A percentile compares a stretch with the other conserved stretches of the same genome.
phyloP scores from a whole-genome alignment of 2,113 vertebrate genomes.

The Pterocles burchelli region DNA sequence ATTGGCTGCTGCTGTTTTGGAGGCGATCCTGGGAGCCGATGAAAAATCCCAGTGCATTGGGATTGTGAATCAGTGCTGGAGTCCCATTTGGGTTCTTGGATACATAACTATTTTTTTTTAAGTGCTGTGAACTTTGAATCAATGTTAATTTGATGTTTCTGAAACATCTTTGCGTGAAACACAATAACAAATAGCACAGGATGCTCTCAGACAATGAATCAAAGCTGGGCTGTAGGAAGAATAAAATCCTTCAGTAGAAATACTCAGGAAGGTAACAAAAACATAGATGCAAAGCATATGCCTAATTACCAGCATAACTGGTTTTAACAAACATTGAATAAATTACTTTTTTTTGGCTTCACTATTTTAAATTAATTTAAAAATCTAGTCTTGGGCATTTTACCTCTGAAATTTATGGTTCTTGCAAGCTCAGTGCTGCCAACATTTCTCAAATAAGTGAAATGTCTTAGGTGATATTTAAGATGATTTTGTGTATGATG shows the following conservation, averaged over 20 bases:
- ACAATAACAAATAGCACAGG: neutral
- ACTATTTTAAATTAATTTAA: neutral
- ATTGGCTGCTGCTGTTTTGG: neutral
- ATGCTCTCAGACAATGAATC: neutral
- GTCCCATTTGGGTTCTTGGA: neutral
- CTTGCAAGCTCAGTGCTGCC: neutral
- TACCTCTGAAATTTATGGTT: neutral
- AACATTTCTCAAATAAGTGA: neutral
- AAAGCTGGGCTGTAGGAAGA: neutral
- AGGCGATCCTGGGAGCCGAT: neutral
- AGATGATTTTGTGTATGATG: neutral
- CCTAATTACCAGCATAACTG: neutral
- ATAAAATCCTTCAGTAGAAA: neutral
- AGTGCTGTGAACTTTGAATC: neutral
- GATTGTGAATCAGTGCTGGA: neutral
- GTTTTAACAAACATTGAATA: neutral
- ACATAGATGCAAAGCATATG: neutral
- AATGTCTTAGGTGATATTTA: constrained; percentile 14
- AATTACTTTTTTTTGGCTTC: neutral
- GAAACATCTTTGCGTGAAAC: neutral
- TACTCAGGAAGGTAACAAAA: neutral
- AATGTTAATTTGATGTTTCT: neutral
- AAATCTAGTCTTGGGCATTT: neutral
- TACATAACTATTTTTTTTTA: neutral
- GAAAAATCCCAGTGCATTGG: neutral